Conservation (phyloP, 2,797 vertebrate species). For the Anguilla megastoma region DNA sequence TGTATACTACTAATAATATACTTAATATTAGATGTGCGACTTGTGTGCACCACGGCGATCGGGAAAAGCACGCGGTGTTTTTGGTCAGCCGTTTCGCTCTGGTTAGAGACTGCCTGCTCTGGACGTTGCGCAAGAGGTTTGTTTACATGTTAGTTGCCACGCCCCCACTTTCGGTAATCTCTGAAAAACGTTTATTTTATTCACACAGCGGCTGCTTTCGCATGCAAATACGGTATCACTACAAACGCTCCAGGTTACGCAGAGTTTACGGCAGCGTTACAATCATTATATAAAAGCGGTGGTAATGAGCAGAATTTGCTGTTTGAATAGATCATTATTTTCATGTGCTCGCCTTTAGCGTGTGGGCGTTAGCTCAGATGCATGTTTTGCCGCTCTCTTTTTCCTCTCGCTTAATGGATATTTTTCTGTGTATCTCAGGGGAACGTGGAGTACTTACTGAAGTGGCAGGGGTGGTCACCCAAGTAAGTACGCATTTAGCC, state of each 20-base stretch:
- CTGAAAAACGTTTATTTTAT: slow-evolving; percentile 1
- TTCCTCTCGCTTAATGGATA: neutral
- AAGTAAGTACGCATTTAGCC: slow-evolving; percentile 81
- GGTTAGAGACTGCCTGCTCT: neutral
- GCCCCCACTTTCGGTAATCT: slow-evolving; percentile 3
- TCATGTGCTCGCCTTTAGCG: neutral
- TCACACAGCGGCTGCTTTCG: neutral
- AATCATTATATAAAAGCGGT: neutral
- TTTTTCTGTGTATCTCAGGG: slow-evolving; percentile 73
- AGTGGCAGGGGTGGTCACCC: slow-evolving; percentile 99
- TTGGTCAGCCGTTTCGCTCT: neutral
- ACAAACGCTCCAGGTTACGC: neutral
- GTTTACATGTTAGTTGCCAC: slow-evolving; percentile 20
- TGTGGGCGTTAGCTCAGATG: slow-evolving; percentile 9
- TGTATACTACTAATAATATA: neutral
- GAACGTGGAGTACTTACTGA: slow-evolving; percentile 95
- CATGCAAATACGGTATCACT: neutral
- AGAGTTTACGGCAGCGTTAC: neutral
- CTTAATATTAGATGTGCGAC: neutral
- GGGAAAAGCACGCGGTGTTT: neutral
- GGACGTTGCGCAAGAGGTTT: slow-evolving; percentile 21
- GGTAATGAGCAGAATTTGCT: slow-evolving; percentile 5
- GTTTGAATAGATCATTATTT: neutral
- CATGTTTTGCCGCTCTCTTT: neutral
- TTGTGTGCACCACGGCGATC: neutral